Evolutionary conservation across 2,797 vertebrate species (phyloP).

Genomic region (Microhierax caerulescens): DNA sequence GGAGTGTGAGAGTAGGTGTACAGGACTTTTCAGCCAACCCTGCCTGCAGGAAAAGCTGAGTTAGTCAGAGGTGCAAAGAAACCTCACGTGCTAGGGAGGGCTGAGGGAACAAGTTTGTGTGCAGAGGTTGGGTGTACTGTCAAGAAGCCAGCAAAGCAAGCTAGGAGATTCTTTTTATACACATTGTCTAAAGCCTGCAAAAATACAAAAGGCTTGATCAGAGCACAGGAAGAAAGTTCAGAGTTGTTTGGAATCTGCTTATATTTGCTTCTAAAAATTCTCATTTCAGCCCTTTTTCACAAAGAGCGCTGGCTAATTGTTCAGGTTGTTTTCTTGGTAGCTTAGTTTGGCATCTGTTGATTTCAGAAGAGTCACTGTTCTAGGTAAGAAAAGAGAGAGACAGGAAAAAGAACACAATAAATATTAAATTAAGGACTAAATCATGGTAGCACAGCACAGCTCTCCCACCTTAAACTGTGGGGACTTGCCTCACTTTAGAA

Average conservation of each 20-base stretch:
- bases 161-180: not conserved
- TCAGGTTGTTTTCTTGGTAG: not conserved
- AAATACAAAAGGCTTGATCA: not conserved
- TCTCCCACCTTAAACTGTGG: not conserved
- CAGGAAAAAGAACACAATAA: not conserved
- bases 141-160: not conserved
- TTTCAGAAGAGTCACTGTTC: not conserved
- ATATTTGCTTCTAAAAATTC: not conserved
- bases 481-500: not conserved
- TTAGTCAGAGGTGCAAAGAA: slow-evolving; percentile 41
- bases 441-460: not conserved
- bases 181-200: not conserved
- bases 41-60: slow-evolving; percentile 8
- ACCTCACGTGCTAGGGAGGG: not conserved
- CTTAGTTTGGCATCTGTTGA: not conserved
- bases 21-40: slow-evolving; percentile 30
- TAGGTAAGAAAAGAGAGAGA: not conserved
- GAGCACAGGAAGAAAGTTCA: not conserved
- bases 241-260: not conserved
- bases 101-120: not conserved
- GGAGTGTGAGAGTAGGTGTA: slow-evolving; percentile 55
- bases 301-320: not conserved
- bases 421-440: not conserved
- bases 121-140: not conserved
- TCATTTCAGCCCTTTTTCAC: not conserved